A percentile compares a stretch with the other conserved stretches of the same genome.
These are phyloP conservation scores for Lissonota sp. DNA, from an alignment of 2,888 invertebrate genomes.

Conservation along the genomic window DNA sequence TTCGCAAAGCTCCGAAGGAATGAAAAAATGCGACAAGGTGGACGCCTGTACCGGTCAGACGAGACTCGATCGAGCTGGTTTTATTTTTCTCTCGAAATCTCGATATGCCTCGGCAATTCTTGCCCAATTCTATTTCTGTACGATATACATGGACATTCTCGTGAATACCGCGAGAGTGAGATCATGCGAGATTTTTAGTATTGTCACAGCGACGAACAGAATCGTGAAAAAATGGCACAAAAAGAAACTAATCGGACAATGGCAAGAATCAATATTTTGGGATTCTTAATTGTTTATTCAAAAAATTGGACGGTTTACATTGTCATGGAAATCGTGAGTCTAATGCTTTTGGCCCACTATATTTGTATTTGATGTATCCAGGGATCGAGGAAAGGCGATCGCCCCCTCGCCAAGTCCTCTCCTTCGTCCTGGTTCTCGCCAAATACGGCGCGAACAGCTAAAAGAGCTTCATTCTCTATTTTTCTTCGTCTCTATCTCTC, in stretches of 20 bases:
- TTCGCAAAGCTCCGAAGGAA: neutral
- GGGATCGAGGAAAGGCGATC: conserved; percentile 62
- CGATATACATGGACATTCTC: conserved; percentile 28
- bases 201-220: neutral
- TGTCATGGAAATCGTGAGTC: neutral
- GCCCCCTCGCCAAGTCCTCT: conserved; percentile 55
- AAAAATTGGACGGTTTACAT: neutral
- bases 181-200: conserved; percentile 38
- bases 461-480: conserved; percentile 35
- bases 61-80: conserved; percentile 7
- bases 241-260: neutral
- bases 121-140: conserved; percentile 43
- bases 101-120: conserved; percentile 13
- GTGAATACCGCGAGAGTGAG: conserved; percentile 48
- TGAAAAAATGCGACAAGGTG: conserved; percentile 17
- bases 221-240: neutral
- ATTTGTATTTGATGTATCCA: conserved; percentile 23
- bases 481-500: conserved; percentile 27
- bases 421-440: conserved; percentile 59
- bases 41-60: conserved; percentile 47
- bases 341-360: too few relatives aligned
- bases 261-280: neutral
- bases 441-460: conserved; percentile 62
- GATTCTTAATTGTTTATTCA: neutral
- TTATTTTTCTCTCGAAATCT: neutral